Base-by-base conservation (phyloP, 2,113 vertebrate genomes). In the Perca schrenkii region DNA sequence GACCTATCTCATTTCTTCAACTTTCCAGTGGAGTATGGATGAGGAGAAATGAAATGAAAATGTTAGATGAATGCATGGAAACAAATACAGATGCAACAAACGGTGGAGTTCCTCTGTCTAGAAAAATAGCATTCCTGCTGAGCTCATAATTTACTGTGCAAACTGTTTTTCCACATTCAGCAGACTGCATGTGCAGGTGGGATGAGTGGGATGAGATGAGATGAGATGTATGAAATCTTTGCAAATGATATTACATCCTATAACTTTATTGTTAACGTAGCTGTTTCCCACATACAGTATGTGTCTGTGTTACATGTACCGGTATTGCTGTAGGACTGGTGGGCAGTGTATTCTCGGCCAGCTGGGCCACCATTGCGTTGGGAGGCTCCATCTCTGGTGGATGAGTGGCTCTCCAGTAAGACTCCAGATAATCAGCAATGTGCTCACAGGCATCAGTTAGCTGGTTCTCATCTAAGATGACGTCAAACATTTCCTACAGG, bases 381-480 rank as follows among this genome's bases (percentile, higher is more conserved):
- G 95, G 89, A 69, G 96, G 94, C 77, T 94, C 96, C 95, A 96
- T 97, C 94, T 98, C 97, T 31, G 97, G 96, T 3, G 98, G 98
- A 70, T 99, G 98, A 22, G 98, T 98, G 86, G 98, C 96, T 94
- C 97, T 98, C 98, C 98, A 99, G 88, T 99, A 99, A 57, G 97
- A 97, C 95, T 99, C 98, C 94, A 99, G 92, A 58, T 98, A 99
- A 86, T 99, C 98, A 25, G 98, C 97, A 4, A 99, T 96, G 94
- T 99, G 98, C 88, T 99, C 98, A 92, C 98, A 99, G 64, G 98
- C 98, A 65, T 99, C 98, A 70, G 96, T 95, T 14, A 99, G 96
- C 95, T 99, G 98, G 93, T 99, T 99, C 94, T 99, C 98, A 75
- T 99, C 98, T 89, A 99, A 91, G 93, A 99, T 99, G 78, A 99